phyloP scores from a whole-genome alignment of 2,888 invertebrate species.

The Belgica antarctica region DNA sequence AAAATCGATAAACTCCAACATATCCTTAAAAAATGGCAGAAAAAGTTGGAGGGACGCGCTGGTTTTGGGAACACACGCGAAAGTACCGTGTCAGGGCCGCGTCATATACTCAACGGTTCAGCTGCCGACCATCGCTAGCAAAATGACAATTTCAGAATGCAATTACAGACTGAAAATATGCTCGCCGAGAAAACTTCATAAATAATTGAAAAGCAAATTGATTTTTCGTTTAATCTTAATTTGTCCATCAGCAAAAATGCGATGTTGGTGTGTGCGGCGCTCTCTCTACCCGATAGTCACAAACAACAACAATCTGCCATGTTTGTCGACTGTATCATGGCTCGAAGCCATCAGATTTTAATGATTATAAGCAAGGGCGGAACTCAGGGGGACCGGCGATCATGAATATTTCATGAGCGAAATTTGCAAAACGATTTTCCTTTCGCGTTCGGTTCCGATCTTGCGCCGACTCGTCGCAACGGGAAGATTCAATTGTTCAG shows the following conservation, averaged over 20 bases:
- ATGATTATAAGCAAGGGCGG: conserved; percentile 23
- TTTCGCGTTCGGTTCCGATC: conserved; percentile 15
- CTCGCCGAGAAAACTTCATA: conserved; percentile 3
- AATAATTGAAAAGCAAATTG: conserved; percentile 34
- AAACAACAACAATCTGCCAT: too few species aligned
- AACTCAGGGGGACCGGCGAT: not conserved
- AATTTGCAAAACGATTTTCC: not conserved
- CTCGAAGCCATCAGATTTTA: conserved; percentile 22
- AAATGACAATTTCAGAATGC: conserved; percentile 28
- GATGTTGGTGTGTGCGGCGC: not conserved
- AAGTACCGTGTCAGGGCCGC: not conserved
- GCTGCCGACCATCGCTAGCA: not conserved
- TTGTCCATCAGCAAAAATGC: conserved; percentile 31
- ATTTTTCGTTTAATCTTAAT: conserved; percentile 29
- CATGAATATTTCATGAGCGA: conserved; percentile 36
- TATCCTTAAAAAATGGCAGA: not conserved
- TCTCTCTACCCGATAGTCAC: not conserved
- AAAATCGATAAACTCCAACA: conserved; percentile 24
- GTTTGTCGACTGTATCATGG: conserved; percentile 8
- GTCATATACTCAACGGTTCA: not conserved
- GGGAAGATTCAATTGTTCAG: not conserved
- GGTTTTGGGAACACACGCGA: not conserved
- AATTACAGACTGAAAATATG: not conserved
- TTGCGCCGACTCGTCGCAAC: conserved; percentile 28
- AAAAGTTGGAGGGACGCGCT: too few species aligned